Conservation (phyloP, 2,888 invertebrate species). For the Alviniconcha strummeri region DNA sequence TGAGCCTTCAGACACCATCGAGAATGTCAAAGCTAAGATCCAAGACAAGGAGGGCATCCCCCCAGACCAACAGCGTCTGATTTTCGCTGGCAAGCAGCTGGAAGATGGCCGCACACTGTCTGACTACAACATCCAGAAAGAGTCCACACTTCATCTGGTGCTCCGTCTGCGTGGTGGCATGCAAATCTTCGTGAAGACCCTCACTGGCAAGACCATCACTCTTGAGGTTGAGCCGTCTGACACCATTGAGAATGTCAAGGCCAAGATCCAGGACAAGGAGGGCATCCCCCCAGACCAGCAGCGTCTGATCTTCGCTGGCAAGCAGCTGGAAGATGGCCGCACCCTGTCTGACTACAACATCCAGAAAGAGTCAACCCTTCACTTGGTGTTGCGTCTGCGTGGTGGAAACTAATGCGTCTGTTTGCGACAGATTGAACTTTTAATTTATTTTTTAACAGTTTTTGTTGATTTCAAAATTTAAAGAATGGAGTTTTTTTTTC, state of each 20-base stretch:
- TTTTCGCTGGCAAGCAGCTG: constrained; percentile 91
- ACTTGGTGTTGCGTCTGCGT: constrained; percentile 90
- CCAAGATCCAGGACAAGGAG: constrained; percentile 44
- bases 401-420: constrained; percentile 76
- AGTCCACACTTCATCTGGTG: constrained; percentile 92
- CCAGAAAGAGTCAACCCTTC: constrained; percentile 95
- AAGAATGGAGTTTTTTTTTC: too few relatives aligned
- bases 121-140: constrained; percentile 96
- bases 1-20: constrained; percentile 92
- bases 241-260: constrained; percentile 40
- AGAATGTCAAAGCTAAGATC: constrained; percentile 69
- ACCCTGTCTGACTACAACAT: constrained; percentile 96
- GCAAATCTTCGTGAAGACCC: constrained; percentile 38
- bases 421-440: too few relatives aligned
- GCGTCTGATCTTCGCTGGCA: constrained; percentile 94
- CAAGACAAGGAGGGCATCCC: constrained; percentile 83
- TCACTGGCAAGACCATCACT: constrained; percentile 38
- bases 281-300: constrained; percentile 84
- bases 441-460: too few relatives aligned
- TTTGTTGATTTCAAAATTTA: too few relatives aligned
- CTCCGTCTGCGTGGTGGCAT: constrained; percentile 83
- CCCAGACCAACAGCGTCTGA: constrained; percentile 62
- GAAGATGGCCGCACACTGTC: constrained; percentile 81
- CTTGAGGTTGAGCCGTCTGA: constrained; percentile 38
- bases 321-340: constrained; percentile 95